Percentiles rank a stretch among this genome's conserved stretches.
Evolutionary conservation across 2,113 vertebrate species (phyloP).

Genomic region (Gasterosteus aculeatus): DNA sequence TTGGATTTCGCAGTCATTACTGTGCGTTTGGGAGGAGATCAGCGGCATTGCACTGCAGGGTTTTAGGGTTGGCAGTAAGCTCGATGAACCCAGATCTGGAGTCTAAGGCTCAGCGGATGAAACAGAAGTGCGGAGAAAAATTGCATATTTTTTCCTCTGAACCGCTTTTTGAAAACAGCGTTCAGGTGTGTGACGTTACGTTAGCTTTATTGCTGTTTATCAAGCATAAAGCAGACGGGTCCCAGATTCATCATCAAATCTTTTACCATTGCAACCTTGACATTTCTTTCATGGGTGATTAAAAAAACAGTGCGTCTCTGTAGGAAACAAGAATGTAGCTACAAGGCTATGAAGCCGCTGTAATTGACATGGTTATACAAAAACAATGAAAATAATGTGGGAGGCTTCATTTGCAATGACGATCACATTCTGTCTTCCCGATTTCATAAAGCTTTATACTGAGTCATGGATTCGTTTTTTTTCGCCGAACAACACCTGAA

Average conservation of each 20-base stretch:
- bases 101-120: constrained; percentile 42
- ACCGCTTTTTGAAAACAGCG: constrained; percentile 47
- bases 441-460: neutral
- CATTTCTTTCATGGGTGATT: constrained; percentile 2
- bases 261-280: neutral
- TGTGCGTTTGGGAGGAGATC: constrained; percentile 58
- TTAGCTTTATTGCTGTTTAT: constrained; percentile 62
- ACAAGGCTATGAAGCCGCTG: neutral
- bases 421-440: neutral
- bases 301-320: neutral
- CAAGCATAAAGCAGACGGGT: neutral
- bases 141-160: constrained; percentile 33
- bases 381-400: neutral
- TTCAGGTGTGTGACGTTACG: constrained; percentile 50
- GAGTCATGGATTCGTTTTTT: neutral
- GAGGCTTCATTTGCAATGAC: neutral
- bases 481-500: no score
- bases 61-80: constrained; percentile 33
- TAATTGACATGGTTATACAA: neutral
- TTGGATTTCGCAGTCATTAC: constrained; percentile 62
- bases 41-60: constrained; percentile 33
- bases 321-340: neutral
- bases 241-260: no score
- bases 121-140: constrained; percentile 42
- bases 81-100: constrained; percentile 34